Evolutionary conservation across 1,140 invertebrate genomes (phyloP).

Genomic region (Paramacrobiotus metropolitanus): DNA sequence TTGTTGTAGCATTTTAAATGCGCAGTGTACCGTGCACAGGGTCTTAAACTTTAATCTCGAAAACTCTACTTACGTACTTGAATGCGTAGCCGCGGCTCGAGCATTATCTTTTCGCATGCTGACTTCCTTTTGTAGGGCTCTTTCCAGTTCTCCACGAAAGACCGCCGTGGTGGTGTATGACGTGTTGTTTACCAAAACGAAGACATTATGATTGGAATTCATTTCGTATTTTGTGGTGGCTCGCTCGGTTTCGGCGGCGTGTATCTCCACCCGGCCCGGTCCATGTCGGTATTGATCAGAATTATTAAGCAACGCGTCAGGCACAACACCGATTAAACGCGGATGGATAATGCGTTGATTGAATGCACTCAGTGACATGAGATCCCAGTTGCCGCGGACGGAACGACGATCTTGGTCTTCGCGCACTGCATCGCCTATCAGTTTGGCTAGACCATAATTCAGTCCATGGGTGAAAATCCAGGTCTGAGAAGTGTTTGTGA

Average conservation of each 20-base stretch:
- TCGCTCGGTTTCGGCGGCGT: slow-evolving; percentile 14
- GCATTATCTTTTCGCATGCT: background rate
- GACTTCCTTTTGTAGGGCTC: background rate
- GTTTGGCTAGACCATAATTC: slow-evolving; percentile 19
- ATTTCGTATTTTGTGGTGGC: slow-evolving; percentile 16
- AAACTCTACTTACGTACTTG: background rate
- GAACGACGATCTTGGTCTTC: slow-evolving; percentile 14
- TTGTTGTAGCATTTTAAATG: no score
- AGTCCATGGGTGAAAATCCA: slow-evolving; percentile 26
- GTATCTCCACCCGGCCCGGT: slow-evolving; percentile 7
- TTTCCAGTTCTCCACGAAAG: background rate
- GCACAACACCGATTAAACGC: background rate
- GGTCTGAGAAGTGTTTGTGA: slow-evolving; percentile 24
- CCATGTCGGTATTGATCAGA: background rate
- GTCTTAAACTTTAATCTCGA: no score
- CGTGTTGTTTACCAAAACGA: slow-evolving; percentile 16
- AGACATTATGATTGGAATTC: slow-evolving; percentile 21
- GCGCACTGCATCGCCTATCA: slow-evolving; percentile 22
- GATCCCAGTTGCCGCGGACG: slow-evolving; percentile 1
- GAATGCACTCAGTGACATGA: background rate
- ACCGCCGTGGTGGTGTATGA: slow-evolving; percentile 1
- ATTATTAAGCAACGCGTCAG: background rate
- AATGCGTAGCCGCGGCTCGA: background rate
- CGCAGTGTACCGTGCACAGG: no score
- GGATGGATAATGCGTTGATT: background rate